Conservation (phyloP, 2,888 invertebrate species). For the Troides helena region DNA sequence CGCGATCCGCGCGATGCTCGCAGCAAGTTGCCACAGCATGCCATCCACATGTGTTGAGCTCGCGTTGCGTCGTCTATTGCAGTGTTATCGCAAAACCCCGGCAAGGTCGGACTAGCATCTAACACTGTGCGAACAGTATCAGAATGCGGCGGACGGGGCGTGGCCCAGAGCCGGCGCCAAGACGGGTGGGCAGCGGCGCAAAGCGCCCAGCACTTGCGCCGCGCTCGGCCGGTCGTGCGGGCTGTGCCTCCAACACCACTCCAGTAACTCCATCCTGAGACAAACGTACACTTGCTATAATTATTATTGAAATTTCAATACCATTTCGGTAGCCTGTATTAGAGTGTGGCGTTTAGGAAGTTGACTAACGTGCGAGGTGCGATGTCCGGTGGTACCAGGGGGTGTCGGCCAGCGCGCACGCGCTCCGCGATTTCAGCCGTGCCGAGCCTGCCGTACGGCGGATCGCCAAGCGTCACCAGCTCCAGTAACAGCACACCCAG, state of each 20-base stretch:
- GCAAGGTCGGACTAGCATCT: slow-evolving; percentile 63
- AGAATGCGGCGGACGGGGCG: slow-evolving; percentile 82
- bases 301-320: not conserved
- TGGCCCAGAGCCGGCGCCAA: slow-evolving; percentile 41
- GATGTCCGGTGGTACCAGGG: slow-evolving; percentile 82
- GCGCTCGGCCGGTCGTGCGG: slow-evolving; percentile 85
- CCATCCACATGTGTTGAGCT: slow-evolving; percentile 62
- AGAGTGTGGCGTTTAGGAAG: not conserved
- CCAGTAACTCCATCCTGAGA: slow-evolving; percentile 79
- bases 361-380: slow-evolving; percentile 45
- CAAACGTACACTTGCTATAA: not conserved
- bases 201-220: slow-evolving; percentile 85
- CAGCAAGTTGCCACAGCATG: too few relatives aligned
- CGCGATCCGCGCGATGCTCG: too few relatives aligned
- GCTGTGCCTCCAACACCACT: slow-evolving; percentile 88
- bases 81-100: slow-evolving; percentile 33
- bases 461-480: slow-evolving; percentile 92
- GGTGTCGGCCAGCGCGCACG: slow-evolving; percentile 83
- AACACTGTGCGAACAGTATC: slow-evolving; percentile 82
- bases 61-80: slow-evolving; percentile 83
- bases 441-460: slow-evolving; percentile 89
- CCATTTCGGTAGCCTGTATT: not conserved
- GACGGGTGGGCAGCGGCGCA: slow-evolving; percentile 84
- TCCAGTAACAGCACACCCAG: slow-evolving; percentile 91
- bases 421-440: slow-evolving; percentile 82